Conservation (phyloP, 1,140 invertebrate genomes). For the Atta texana region DNA sequence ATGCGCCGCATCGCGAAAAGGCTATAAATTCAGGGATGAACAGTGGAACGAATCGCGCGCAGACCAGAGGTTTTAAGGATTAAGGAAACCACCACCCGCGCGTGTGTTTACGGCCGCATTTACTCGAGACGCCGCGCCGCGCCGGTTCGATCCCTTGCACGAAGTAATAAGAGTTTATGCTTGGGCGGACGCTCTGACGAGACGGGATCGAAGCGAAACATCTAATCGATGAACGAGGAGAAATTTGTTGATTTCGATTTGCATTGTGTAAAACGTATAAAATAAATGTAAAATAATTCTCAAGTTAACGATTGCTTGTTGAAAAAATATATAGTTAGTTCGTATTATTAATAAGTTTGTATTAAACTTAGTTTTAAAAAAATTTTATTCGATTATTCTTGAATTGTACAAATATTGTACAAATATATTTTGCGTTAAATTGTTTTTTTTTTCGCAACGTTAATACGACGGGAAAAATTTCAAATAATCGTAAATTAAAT, state of each 20-base stretch:
- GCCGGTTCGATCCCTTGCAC: conserved; percentile 10
- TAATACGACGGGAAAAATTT: background rate
- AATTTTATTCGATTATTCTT: no score
- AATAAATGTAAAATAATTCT: conserved; percentile 6
- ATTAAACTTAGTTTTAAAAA: no score
- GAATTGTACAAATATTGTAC: no score
- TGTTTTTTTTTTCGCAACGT: background rate
- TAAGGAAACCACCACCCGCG: conserved; percentile 23
- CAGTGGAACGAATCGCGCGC: conserved; percentile 18
- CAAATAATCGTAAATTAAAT: conserved; percentile 44
- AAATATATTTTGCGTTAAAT: no score
- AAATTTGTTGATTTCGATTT: background rate
- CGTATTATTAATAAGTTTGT: no score
- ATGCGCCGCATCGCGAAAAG: conserved; percentile 31
- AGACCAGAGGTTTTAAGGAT: conserved; percentile 39
- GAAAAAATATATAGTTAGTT: no score
- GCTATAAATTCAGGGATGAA: conserved; percentile 64
- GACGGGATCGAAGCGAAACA: background rate
- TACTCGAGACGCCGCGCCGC: conserved; percentile 22
- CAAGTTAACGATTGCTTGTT: background rate
- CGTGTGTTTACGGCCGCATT: conserved; percentile 49
- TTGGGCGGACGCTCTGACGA: background rate
- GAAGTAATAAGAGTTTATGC: conserved; percentile 19
- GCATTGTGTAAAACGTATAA: background rate
- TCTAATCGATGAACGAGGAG: conserved; percentile 5